A percentile compares a stretch with the other conserved stretches of the same genome.
Conservation (phyloP, 2,797 vertebrate genomes). For the Urophycis tenuis region DNA sequence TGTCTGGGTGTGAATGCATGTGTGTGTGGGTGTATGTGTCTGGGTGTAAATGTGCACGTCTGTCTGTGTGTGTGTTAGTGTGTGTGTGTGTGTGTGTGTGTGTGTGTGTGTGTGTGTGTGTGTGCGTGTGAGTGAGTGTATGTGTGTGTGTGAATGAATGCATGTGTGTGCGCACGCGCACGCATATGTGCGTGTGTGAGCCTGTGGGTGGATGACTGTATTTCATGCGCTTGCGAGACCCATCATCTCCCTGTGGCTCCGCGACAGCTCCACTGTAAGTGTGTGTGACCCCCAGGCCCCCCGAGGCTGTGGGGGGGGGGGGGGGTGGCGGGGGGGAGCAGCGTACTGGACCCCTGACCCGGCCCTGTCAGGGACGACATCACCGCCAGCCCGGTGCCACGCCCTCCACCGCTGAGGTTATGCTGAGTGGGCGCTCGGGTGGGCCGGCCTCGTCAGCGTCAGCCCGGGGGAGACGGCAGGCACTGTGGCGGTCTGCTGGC, state of each 20-base stretch:
- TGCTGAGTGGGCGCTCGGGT: neutral
- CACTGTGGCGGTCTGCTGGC: neutral
- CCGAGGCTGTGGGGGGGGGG: no score
- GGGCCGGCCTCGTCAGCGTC: neutral
- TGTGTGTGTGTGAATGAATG: neutral
- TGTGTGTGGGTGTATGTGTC: conserved; percentile 26
- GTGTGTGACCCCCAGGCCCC: neutral
- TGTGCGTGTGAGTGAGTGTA: neutral
- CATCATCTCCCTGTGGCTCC: neutral
- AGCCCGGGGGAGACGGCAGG: neutral
- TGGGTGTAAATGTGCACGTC: conserved; percentile 27
- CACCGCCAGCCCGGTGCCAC: neutral
- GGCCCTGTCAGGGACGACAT: neutral
- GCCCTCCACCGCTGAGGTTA: neutral
- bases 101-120: conserved; percentile 28
- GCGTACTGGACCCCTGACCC: neutral
- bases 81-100: conserved; percentile 33
- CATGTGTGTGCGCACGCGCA: neutral
- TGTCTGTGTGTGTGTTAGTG: conserved; percentile 33
- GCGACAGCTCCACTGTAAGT: neutral
- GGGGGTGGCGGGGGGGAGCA: no score
- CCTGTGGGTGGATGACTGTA: neutral
- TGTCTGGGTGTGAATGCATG: neutral
- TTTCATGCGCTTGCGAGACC: neutral
- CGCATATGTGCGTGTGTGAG: neutral